Percentiles rank a stretch among this genome's conserved stretches.
These are phyloP conservation scores for Pseudorectes ferrugineus DNA, from an alignment of 2,113 vertebrate species.

Conservation along the genomic window DNA sequence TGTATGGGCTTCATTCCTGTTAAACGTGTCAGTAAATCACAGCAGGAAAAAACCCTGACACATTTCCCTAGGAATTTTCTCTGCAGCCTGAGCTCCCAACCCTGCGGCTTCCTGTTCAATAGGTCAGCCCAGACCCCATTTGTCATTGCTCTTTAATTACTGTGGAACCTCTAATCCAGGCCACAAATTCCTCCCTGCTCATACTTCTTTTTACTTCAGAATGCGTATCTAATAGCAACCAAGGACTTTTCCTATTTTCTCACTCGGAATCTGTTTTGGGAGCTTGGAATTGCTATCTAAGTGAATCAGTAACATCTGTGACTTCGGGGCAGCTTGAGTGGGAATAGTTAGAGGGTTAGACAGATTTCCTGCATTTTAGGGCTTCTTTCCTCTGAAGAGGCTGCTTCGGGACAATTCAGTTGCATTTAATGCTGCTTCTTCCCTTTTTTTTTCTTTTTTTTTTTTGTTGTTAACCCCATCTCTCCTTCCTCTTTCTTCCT, in stretches of 20 bases:
- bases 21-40: not conserved
- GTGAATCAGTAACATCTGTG: conserved; percentile 85
- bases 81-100: conserved; percentile 3
- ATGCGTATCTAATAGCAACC: conserved; percentile 79
- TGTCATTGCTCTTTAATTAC: conserved; percentile 67
- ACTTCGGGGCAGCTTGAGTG: conserved; percentile 61
- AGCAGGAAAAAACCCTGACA: not conserved
- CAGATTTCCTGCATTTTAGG: conserved; percentile 80
- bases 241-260: conserved; percentile 79
- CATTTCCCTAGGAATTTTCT: conserved; percentile 7
- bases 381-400: conserved; percentile 50
- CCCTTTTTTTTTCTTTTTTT: not conserved
- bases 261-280: conserved; percentile 77
- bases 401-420: conserved; percentile 56
- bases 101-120: not conserved
- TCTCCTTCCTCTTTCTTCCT: not conserved
- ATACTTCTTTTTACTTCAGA: conserved; percentile 70
- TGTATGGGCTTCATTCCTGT: not conserved
- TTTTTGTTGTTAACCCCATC: not conserved
- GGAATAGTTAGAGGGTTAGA: conserved; percentile 62
- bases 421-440: conserved; percentile 32
- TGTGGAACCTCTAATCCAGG: conserved; percentile 73
- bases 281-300: conserved; percentile 76
- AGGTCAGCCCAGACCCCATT: conserved; percentile 26
- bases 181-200: conserved; percentile 72